Conservation (phyloP, 2,888 invertebrate genomes). For the Hypsopygia costalis region DNA sequence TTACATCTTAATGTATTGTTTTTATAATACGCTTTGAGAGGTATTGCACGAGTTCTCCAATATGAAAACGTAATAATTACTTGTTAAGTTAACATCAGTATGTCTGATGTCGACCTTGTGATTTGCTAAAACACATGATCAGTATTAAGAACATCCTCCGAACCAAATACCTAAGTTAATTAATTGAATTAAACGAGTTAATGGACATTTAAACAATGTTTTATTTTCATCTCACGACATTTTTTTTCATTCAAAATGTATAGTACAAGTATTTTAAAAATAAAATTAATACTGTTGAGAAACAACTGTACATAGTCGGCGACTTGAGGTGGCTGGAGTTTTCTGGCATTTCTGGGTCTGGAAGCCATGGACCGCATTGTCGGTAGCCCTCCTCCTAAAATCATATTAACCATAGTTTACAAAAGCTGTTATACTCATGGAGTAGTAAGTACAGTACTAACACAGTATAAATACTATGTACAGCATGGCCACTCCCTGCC, state of each 20-base stretch:
- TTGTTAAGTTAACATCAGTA: no score
- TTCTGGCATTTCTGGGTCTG: constrained; percentile 40
- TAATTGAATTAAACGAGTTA: constrained; percentile 52
- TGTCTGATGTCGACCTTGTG: constrained; percentile 11
- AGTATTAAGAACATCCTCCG: constrained; percentile 57
- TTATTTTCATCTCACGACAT: constrained; percentile 27
- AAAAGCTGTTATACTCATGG: no score
- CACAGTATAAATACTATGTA: no score
- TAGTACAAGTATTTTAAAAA: constrained; percentile 1
- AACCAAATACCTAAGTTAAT: constrained; percentile 57
- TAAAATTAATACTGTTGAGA: constrained; percentile 6
- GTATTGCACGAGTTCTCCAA: no score
- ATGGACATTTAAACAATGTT: constrained; percentile 34
- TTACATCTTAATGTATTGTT: no score
- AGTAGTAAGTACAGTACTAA: no score
- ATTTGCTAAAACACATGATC: constrained; percentile 37
- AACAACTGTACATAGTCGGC: not conserved
- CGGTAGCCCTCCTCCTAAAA: constrained; percentile 68
- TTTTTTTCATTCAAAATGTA: not conserved
- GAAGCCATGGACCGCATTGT: constrained; percentile 68
- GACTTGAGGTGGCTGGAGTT: not conserved
- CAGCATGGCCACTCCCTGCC: no score
- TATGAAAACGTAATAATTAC: no score
- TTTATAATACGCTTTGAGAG: no score
- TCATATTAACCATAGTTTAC: constrained; percentile 2